Evolutionary conservation across 2,113 vertebrate species (phyloP), one percentile per base, ranked within the genome.

Genomic region (Calyptommatus sinebrachiatus): DNA sequence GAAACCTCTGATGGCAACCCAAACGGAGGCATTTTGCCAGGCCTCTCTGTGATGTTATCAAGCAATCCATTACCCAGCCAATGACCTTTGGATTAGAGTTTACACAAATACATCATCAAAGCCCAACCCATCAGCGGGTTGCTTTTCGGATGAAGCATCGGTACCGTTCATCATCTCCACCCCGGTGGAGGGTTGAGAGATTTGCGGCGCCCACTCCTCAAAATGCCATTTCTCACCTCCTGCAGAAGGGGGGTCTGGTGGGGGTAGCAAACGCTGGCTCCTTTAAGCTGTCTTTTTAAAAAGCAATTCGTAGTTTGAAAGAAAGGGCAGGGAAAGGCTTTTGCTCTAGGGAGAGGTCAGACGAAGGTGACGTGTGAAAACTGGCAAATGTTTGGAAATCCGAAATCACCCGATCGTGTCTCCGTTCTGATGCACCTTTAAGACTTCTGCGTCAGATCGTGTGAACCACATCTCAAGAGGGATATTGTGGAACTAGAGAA

Each of bases 41-140:
- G 73, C 45, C 35, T 41, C 35, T 50, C 1, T 1, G 7, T 3
- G 5, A 29, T 45, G 20, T 24, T n/a, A 16, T 69, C 50, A 1
- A 80, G 50, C 7, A 8, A 81, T 76, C 41, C 16, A 85, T 81
- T 84, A 88, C 18, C 63, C 18, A 3, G 41, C 71, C 16, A 6
- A 14, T 26, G 53, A 80, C 83, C 73, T 89, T 88, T 77, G 53
- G 71, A 74, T 80, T 76, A 31, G 84, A 53, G 85, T 72, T 85
- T 82, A 85, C 70, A 48, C 70, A 87, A 89, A 92, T 84, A 74
- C 83, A 83, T 82, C 91, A 79, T 76, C 71, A 66, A 72, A 78
- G 57, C 73, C 71, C 80, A 21, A 0, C 41, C 2, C 41, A 86
- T 77, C 87, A n/a, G 7, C 80, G 14, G 60, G 81, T 63, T 11